Conservation (phyloP, 2,888 invertebrate species). For the Limnephilus marmoratus region DNA sequence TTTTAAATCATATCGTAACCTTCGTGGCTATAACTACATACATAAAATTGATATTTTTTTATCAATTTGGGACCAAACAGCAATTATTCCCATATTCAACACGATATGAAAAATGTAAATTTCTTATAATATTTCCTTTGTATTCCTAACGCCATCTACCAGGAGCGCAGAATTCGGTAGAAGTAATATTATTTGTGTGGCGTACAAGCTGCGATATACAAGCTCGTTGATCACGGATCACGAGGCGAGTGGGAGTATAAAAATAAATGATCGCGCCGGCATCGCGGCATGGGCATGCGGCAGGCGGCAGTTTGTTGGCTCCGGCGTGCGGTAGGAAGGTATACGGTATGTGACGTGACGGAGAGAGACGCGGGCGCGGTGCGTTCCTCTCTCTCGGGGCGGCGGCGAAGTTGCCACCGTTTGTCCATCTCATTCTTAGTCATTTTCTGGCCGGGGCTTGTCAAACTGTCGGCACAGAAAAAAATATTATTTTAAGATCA, state of each 20-base stretch:
- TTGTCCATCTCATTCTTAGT: constrained; percentile 55
- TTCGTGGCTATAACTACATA: too few relatives aligned
- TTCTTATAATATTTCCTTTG: not conserved
- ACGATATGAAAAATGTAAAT: not conserved
- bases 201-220: not conserved
- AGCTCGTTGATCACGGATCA: constrained; percentile 5
- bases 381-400: constrained; percentile 47
- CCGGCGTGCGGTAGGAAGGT: not conserved
- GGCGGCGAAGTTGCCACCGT: constrained; percentile 49
- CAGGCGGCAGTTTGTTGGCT: not conserved
- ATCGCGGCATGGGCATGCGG: not conserved
- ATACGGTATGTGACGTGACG: not conserved
- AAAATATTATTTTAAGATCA: not conserved
- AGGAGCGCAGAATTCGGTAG: constrained; percentile 27
- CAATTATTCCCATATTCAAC: not conserved
- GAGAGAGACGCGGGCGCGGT: not conserved
- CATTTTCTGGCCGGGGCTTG: constrained; percentile 1
- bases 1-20: too few relatives aligned
- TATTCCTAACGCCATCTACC: constrained; percentile 9
- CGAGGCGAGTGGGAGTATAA: constrained; percentile 38
- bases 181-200: constrained; percentile 26
- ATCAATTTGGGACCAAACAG: not conserved
- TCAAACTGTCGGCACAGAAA: constrained; percentile 39
- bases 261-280: constrained; percentile 17
- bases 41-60: not conserved